These are phyloP conservation scores for Pedetes capensis DNA, from an alignment of 2,113 vertebrate species.

Conservation along the genomic window DNA sequence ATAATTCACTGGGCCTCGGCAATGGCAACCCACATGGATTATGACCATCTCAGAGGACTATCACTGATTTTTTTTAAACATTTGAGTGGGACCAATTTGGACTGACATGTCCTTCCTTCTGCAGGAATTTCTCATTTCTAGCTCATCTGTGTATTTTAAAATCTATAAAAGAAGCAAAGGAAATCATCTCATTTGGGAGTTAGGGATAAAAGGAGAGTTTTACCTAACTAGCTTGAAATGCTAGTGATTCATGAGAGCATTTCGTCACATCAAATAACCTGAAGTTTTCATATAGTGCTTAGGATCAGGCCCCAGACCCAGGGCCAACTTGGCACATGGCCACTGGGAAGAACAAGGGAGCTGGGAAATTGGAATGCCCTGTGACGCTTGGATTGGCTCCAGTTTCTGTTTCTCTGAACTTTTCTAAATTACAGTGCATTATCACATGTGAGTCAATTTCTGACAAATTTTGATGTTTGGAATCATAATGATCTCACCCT, in stretches of 20 bases:
- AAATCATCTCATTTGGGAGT: neutral
- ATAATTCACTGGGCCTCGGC: neutral
- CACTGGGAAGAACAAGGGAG: neutral
- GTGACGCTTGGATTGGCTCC: neutral
- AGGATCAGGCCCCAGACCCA: neutral
- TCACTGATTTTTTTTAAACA: conserved; percentile 31
- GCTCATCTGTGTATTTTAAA: neutral
- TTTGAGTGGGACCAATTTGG: neutral
- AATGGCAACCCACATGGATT: rapidly evolving
- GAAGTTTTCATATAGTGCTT: neutral
- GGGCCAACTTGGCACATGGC: neutral
- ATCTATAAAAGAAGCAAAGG: neutral
- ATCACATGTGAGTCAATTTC: neutral
- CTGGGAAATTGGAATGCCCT: neutral
- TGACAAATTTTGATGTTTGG: neutral
- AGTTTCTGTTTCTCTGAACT: conserved; percentile 42
- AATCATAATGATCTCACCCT: neutral
- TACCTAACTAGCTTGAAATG: neutral
- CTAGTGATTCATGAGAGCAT: neutral
- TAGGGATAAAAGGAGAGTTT: neutral
- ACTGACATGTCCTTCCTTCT: neutral
- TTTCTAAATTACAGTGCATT: conserved; percentile 11
- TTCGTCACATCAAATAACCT: neutral
- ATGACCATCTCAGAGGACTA: neutral
- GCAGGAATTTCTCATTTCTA: neutral